Conservation (phyloP, 2,888 invertebrate species). For the Ditula angustiorana region DNA sequence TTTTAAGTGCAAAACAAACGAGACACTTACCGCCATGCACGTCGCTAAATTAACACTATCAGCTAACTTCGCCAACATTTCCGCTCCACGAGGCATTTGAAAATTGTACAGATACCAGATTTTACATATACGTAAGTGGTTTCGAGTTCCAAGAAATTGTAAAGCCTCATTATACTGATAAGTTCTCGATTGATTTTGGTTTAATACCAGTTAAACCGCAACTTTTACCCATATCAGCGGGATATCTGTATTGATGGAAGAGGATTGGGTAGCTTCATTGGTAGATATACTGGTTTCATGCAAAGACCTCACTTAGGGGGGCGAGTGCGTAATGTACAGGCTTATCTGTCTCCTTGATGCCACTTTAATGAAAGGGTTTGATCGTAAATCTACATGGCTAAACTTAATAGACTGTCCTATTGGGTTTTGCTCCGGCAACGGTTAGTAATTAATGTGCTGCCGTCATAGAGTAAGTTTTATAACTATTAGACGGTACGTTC, state of each 20-base stretch:
- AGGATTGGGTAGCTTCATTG: conserved; percentile 65
- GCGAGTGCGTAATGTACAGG: conserved; percentile 76
- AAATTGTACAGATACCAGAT: background rate
- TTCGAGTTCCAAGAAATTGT: conserved; percentile 1
- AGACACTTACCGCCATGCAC: conserved; percentile 57
- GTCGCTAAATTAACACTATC: conserved; percentile 68
- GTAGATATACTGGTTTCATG: conserved; percentile 70
- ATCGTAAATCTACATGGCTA: conserved; percentile 83
- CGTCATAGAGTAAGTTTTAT: conserved; percentile 79
- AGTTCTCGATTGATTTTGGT: conserved; percentile 26
- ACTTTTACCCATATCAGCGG: conserved; percentile 63
- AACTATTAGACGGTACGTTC: conserved; percentile 75
- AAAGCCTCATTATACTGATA: conserved; percentile 21
- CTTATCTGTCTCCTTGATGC: conserved; percentile 83
- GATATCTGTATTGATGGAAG: conserved; percentile 41
- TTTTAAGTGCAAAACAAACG: conserved; percentile 81
- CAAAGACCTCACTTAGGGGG: conserved; percentile 74
- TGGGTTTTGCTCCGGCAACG: conserved; percentile 69
- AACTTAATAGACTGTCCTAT: conserved; percentile 79
- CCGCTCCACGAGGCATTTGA: background rate
- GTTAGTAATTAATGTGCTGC: conserved; percentile 81
- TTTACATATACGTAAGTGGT: background rate
- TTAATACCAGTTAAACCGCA: conserved; percentile 43
- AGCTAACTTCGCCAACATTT: conserved; percentile 21
- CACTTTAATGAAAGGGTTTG: conserved; percentile 84